Evolutionary conservation across 2,113 vertebrate genomes (phyloP), one percentile per base, ranked within the genome.

Genomic region (Leptobrachium leishanense): DNA sequence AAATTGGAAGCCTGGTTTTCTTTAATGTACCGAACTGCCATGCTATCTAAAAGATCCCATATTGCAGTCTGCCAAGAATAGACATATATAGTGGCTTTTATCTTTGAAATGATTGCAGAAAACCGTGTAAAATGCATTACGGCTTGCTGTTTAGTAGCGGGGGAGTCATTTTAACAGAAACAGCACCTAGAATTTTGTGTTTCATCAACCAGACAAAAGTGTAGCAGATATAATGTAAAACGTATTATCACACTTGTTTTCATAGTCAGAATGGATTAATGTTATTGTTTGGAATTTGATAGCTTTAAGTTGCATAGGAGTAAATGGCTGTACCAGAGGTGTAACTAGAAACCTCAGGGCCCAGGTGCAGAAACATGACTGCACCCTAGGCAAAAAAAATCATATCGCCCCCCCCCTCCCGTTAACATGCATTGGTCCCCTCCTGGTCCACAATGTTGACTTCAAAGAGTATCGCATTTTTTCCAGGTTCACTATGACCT

Each of bases 181-280:
- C 55, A 2, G 55, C 20, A 31, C 20, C 55, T 59, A 11, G 13
- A 15, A 59, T 59, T 31, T 59, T 59, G 55, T 12, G 55, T 12
- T 12, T 12, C 1, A 12, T 59, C 55, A 59, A 11, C 10, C 55
- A 12, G 10, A 59, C 9, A 59, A 59, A 59, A 59, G 55, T 15
- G 13, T 59, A 59, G 55, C 55, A 11, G 55, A 59, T 15, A 1
- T 4, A 59, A 59, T 59, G 55, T 11, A 7, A 59, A 59, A 59
- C 13, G 55, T 59, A 59, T 59, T 59, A 59, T 59, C 55, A 59
- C 55, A 11, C 55, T 59, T 59, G 55, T 59, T 59, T 59, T 59
- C 55, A 59, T 59, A 59, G 55, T 59, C 3, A 12, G 10, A 59
- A 59, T 59, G 55, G 55, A 59, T 59, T 59, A 15, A 59, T 59